Base-by-base conservation (phyloP, 2,797 vertebrate genomes). In the Gallinago solitaria region DNA sequence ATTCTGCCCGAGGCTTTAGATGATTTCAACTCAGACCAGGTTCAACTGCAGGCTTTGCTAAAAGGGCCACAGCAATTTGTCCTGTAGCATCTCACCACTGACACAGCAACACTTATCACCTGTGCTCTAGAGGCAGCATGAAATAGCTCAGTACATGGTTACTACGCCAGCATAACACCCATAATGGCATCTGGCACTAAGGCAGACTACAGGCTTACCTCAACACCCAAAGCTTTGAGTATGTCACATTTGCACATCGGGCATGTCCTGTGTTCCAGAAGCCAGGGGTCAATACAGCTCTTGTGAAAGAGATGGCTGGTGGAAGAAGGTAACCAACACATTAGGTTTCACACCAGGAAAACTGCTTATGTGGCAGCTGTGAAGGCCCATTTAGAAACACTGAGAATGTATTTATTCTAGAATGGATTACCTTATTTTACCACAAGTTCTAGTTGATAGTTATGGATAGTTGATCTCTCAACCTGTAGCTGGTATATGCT, bases 221-320 rank as follows among this genome's bases (percentile, higher is more conserved):
- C 98, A 28, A 99, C 97, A 60, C 99, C 99, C 90, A 99, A 82
- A 87, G 98, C 98, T 95, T 98, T 99, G 89, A 99, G 98, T 95
- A 99, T 99, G 98, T 99, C 99, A 85, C 98, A 99, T 95, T 99
- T 99, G 94, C 99, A 99, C 98, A 99, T 99, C 21, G 99, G 99
- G 92, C 99, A 99, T 23, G 99, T 99, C 92, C 99, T 98, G 30
- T 98, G 98, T 67, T 99, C 99, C 96, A 99, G 98, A 89, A 99
- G 98, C 99, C 99, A 99, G 9, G 99, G 99, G 82, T 99, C 99
- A 76, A 99, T 99, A 90, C 99, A 99, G 82, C 93, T 95, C 97
- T 99, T 99, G 95, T 99, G 99, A 97, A 99, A 99, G 95, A 99
- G 97, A 90, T 99, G 99, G 81, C 98, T 99, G 93, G 91, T 68